phyloP scores from a whole-genome alignment of 1,140 invertebrate genomes.

The Solen grandis region DNA sequence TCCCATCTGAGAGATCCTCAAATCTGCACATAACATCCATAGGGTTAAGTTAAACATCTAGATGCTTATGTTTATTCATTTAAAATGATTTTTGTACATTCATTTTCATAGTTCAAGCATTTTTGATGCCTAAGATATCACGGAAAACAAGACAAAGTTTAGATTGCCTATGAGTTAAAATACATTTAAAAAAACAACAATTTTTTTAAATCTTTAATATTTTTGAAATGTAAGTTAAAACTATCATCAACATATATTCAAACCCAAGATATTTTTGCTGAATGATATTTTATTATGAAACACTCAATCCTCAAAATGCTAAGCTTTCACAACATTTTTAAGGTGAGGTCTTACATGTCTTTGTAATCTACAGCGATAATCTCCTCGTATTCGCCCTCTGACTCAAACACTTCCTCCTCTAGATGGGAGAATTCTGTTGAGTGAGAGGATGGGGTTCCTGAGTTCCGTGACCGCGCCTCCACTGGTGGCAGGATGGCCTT shows the following conservation, averaged over 20 bases:
- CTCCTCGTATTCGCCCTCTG: conserved; percentile 76
- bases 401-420: conserved; percentile 73
- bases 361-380: conserved; percentile 76
- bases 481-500: conserved; percentile 60
- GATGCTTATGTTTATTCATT: no score
- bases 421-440: conserved; percentile 65
- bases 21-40: conserved; percentile 66
- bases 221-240: no score
- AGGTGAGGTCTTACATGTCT: conserved; percentile 76
- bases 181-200: no score
- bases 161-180: no score
- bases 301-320: no score
- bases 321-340: no score
- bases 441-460: conserved; percentile 40
- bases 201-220: no score
- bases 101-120: not conserved
- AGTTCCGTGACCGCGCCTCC: conserved; percentile 59
- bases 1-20: conserved; percentile 73
- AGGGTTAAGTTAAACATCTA: no score
- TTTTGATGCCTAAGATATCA: no score
- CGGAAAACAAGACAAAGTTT: no score
- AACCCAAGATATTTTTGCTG: not conserved
- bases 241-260: no score
- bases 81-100: not conserved
- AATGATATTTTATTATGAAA: no score